Base-by-base conservation (phyloP, 2,113 vertebrate genomes). In the Ibidorhyncha struthersii region DNA sequence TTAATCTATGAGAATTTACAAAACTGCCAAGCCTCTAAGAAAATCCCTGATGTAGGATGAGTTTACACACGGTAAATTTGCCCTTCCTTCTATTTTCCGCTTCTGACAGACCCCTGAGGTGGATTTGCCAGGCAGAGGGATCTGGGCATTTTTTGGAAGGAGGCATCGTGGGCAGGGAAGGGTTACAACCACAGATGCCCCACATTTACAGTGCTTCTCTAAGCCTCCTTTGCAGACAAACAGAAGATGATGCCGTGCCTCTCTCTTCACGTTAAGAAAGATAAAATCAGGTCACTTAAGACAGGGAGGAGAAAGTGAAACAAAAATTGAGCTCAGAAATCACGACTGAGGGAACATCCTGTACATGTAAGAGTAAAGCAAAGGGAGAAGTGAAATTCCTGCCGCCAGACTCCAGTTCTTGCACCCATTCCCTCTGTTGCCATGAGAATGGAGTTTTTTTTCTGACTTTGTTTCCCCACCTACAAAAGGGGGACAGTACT, bases 261-360 rank as follows among this genome's bases (percentile, higher is more conserved):
- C 80, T 90, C 62, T 74, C 58, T 78, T 83, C 84, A 50, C 0
- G 3, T 81, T 78, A 88, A 93, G 81, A 80, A 88, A 91, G 91
- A 95, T 95, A 96, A 97, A 97, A 97, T 92, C 87, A 77, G 95
- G 91, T 97, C 95, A 97, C 82, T 91, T 86, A 96, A 96, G 79
- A 85, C 16, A 66, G 66, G 55, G 58, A 90, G 50, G 93, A 93
- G 52, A 94, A 86, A 73, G 69, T 4, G 21, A 72, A 90, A 72
- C 70, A 76, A 80, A 95, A 78, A 34, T 41, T 62, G 62, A 87
- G 47, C 66, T 86, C 87, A 86, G 71, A 96, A 94, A 89, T 88
- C 62, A 74, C 74, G 8, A 26, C 41, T 61, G 17, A 36, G n/a
- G 45, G 93, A 94, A 94, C 74, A 88, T 62, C 22, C 3, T 47